phyloP scores from a whole-genome alignment of 2,113 vertebrate species.

The Oceanodroma tethys region DNA sequence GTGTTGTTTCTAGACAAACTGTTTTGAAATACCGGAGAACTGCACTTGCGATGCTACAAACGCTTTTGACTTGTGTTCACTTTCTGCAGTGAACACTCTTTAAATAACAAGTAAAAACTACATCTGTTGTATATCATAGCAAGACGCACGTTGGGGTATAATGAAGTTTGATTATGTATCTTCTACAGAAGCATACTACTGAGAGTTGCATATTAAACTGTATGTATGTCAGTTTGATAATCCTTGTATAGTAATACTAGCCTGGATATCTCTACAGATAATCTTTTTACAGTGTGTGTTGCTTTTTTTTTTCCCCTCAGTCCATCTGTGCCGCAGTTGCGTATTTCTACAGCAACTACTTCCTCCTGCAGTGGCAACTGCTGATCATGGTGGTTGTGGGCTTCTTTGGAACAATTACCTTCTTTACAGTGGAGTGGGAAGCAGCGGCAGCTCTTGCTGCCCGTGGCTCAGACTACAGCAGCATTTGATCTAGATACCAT shows the following conservation, averaged over 20 bases:
- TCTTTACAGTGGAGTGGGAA: constrained; percentile 85
- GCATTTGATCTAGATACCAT: constrained; percentile 74
- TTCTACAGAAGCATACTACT: neutral
- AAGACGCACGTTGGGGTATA: neutral
- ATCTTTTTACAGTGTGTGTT: neutral
- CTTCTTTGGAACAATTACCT: constrained; percentile 86
- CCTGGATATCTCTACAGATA: neutral
- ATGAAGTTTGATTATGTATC: neutral
- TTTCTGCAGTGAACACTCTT: neutral
- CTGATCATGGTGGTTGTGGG: constrained; percentile 88
- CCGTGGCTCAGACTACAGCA: constrained; percentile 81
- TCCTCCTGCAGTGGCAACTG: constrained; percentile 95
- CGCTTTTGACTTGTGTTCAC: neutral
- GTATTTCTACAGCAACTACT: constrained; percentile 97
- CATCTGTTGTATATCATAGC: neutral
- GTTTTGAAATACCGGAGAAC: neutral
- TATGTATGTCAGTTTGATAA: neutral
- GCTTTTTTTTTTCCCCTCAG: constrained; percentile 59
- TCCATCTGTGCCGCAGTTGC: constrained; percentile 93
- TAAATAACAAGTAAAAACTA: neutral
- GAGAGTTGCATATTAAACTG: neutral
- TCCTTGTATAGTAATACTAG: neutral
- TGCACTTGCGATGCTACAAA: neutral
- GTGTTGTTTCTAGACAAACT: neutral
- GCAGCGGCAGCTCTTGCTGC: constrained; percentile 68